Base-by-base conservation (phyloP, 2,113 vertebrate genomes). In the Dromaius novaehollandiae region DNA sequence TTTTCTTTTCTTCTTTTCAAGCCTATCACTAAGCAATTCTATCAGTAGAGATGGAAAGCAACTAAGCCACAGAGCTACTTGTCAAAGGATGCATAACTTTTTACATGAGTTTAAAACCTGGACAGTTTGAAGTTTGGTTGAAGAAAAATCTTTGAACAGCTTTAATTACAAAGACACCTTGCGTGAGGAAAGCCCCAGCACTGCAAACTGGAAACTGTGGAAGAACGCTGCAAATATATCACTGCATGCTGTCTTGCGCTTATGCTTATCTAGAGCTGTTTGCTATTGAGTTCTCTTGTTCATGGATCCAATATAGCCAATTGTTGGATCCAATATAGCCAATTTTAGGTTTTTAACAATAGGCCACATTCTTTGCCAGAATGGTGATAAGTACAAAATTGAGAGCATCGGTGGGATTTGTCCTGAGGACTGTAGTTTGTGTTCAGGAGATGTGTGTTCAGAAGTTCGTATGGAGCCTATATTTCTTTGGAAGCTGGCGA, bases 261-360 rank as follows among this genome's bases (percentile, higher is more conserved):
- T 69, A 5, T 5, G 0, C 0, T 64, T 16, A 25, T 21, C 12
- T 18, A 1, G 22, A 42, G 48, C 26, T 2, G 6, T 79, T 90
- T 78, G 55, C 38, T 85, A 21, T 26, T 38, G 38, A 38, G 38
- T 38, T 38, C 38, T 38, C 8, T 38, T 38, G 25, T 64, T 38
- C 38, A 38, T 75, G 55, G 26, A 34, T 25, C 5, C 40, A 56
- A 15, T 51, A 21, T 63, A 87, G 13, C 40, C 46, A 42, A 20
- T 90, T 77, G 25, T 64, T 75, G 55, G 26, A 34, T 25, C 5
- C 40, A 56, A 15, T 51, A 21, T 63, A 87, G 13, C 40, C 46
- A 42, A 20, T 90, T 77, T 81, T 60, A 64, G 46, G 13, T 69
- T 82, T 24, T n/a, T 60, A 69, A 24, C 20, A 56, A 7, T 48